Evolutionary conservation across 2,888 invertebrate genomes (phyloP).

Genomic region (Leucania comma): DNA sequence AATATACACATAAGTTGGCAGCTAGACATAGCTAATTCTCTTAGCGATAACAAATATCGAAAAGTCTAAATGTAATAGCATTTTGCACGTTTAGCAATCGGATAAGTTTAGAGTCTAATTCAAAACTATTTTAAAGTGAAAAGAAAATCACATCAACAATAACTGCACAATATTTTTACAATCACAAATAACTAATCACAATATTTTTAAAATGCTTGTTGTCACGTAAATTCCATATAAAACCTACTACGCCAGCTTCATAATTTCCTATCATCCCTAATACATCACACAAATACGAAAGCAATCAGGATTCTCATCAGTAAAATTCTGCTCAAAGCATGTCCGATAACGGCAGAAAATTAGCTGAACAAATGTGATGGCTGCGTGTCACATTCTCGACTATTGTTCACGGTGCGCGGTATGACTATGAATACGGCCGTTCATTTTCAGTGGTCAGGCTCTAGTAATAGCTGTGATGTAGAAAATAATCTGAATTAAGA

Average conservation of each 20-base stretch:
- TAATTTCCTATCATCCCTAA: not conserved
- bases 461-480: conserved; percentile 13
- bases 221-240: not conserved
- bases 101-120: not conserved
- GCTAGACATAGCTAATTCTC: no score
- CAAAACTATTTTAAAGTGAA: not conserved
- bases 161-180: not conserved
- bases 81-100: no score
- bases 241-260: not conserved
- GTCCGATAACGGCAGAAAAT: conserved; percentile 34
- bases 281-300: not conserved
- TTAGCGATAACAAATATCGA: no score
- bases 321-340: conserved; percentile 35
- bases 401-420: conserved; percentile 17
- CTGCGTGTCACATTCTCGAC: conserved; percentile 38
- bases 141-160: not conserved
- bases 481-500: no score
- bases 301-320: conserved; percentile 14
- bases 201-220: no score
- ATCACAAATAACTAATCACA: no score
- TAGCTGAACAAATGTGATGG: conserved; percentile 24
- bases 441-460: conserved; percentile 19
- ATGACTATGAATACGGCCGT: conserved; percentile 33
- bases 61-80: no score
- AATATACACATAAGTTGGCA: no score